Percentiles rank a stretch among this genome's conserved stretches.
Conservation (phyloP, 2,888 invertebrate species). For the Lypha dubia region DNA sequence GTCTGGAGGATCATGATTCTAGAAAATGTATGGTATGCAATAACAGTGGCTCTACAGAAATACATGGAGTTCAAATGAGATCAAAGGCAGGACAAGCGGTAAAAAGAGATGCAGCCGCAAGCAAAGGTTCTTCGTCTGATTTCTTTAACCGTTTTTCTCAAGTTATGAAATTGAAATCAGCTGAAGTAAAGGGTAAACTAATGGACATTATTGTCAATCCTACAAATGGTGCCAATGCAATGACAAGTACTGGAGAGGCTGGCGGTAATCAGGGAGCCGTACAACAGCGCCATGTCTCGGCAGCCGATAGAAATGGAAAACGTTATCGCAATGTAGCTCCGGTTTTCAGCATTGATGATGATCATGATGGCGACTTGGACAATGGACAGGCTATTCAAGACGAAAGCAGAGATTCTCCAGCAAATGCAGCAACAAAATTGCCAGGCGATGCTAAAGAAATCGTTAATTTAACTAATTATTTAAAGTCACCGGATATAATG, state of each 20-base stretch:
- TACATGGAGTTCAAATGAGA: constrained; percentile 58
- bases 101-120: constrained; percentile 65
- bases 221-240: constrained; percentile 67
- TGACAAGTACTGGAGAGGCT: constrained; percentile 19
- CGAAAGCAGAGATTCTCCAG: constrained; percentile 77
- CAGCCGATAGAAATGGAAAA: constrained; percentile 92
- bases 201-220: constrained; percentile 97
- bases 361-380: constrained; percentile 85
- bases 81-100: constrained; percentile 52
- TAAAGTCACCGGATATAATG: constrained; percentile 92
- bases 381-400: constrained; percentile 70
- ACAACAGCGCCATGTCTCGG: constrained; percentile 91
- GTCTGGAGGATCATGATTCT: constrained; percentile 93
- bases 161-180: constrained; percentile 95
- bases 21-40: constrained; percentile 92
- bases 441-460: constrained; percentile 89
- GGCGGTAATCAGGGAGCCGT: constrained; percentile 55
- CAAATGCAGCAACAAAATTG: constrained; percentile 83
- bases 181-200: constrained; percentile 95
- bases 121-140: constrained; percentile 85
- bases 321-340: constrained; percentile 95
- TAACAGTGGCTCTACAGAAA: constrained; percentile 79
- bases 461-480: constrained; percentile 91
- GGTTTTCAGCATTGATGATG: constrained; percentile 97
- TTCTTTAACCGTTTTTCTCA: constrained; percentile 92